These are phyloP conservation scores for Myotis findleyi DNA, from an alignment of 2,797 vertebrate species.

Conservation along the genomic window DNA sequence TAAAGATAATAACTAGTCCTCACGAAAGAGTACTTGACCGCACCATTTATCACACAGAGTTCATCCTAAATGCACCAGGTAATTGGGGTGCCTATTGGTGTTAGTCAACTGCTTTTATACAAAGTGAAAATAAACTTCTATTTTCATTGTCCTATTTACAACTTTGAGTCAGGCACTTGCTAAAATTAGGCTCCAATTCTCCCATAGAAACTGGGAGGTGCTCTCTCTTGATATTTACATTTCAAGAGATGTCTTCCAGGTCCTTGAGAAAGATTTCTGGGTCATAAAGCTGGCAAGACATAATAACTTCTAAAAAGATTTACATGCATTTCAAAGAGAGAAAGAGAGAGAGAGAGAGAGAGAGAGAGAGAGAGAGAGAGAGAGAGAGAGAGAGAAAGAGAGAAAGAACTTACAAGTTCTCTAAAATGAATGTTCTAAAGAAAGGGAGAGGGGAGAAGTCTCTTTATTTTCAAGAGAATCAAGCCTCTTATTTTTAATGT, in stretches of 20 bases:
- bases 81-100: neutral
- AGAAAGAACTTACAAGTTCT: neutral
- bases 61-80: neutral
- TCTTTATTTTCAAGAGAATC: conserved; percentile 43
- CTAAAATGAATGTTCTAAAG: conserved; percentile 1
- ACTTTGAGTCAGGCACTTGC: neutral
- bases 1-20: neutral
- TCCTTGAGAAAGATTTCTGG: neutral
- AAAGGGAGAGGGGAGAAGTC: neutral
- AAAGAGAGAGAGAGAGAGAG: neutral
- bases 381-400: neutral
- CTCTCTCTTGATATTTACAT: neutral
- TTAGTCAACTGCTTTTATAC: conserved; percentile 15
- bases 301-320: conserved; percentile 39
- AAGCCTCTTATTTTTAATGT: conserved; percentile 38
- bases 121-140: neutral
- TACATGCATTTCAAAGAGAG: conserved; percentile 7
- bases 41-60: neutral
- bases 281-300: conserved; percentile 45
- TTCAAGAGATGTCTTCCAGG: neutral
- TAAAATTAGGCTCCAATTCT: neutral
- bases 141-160: neutral
- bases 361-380: neutral
- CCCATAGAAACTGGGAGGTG: neutral
- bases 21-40: neutral